phyloP scores from a whole-genome alignment of 2,113 vertebrate genomes.

The Oplegnathus fasciatus region DNA sequence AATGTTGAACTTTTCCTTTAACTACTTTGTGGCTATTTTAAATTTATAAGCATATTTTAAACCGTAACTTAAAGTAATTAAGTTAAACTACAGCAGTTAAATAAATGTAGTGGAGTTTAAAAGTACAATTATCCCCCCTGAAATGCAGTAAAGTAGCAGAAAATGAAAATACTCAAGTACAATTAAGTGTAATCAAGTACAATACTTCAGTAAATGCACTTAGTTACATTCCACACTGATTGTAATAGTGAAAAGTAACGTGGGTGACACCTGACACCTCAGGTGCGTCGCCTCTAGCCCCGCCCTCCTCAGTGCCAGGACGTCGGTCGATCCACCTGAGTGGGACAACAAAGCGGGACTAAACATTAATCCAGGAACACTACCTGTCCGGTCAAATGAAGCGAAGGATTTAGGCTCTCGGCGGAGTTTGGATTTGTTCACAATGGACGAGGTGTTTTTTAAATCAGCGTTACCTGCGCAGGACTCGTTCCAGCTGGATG shows the following conservation, averaged over 20 bases:
- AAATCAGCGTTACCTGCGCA: conserved; percentile 62
- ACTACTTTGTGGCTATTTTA: too few species aligned
- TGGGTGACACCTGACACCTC: conserved; percentile 72
- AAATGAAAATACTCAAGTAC: too few species aligned
- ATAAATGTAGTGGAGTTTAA: too few species aligned
- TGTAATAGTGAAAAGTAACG: not conserved
- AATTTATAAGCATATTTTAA: not conserved
- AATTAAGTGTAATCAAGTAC: too few species aligned
- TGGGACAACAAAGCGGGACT: conserved; percentile 39
- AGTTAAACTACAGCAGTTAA: too few species aligned
- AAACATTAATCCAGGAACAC: not conserved
- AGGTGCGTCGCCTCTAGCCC: conserved; percentile 54
- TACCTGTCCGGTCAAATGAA: not conserved
- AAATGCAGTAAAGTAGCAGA: too few species aligned
- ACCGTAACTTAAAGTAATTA: too few species aligned
- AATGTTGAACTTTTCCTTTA: too few species aligned
- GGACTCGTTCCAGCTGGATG: conserved; percentile 28
- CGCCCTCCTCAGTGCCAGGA: conserved; percentile 39
- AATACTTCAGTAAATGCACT: not conserved
- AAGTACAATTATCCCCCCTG: too few species aligned
- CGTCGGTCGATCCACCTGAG: conserved; percentile 2
- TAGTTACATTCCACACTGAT: not conserved
- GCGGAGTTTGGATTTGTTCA: accelerated
- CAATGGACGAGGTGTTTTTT: conserved; percentile 66
- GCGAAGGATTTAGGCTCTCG: accelerated